Evolutionary conservation across 2,888 invertebrate species (phyloP).

Genomic region (Napeogenes inachia): DNA sequence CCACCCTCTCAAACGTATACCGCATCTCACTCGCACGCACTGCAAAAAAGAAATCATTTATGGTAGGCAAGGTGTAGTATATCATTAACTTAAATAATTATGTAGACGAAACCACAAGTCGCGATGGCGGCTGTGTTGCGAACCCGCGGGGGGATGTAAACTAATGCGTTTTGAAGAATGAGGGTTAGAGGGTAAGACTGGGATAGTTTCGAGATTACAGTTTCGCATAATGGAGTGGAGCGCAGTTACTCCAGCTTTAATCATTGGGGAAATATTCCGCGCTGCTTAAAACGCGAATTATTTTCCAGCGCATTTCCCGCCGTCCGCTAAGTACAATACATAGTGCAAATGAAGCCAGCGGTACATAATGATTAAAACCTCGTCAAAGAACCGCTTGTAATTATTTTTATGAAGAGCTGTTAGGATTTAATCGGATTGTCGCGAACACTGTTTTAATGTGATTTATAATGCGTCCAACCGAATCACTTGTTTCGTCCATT

Average conservation of each 20-base stretch:
- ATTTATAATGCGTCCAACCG: neutral
- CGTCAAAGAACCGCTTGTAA: slow-evolving; percentile 27
- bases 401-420: slow-evolving; percentile 24
- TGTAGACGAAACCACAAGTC: slow-evolving; percentile 45
- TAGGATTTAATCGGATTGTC: slow-evolving; percentile 25
- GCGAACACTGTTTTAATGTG: neutral
- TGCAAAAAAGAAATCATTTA: slow-evolving; percentile 64
- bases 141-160: slow-evolving; percentile 34
- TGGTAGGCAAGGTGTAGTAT: slow-evolving; percentile 64
- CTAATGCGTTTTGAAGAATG: slow-evolving; percentile 31
- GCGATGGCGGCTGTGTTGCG: slow-evolving; percentile 13
- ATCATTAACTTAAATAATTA: slow-evolving; percentile 76
- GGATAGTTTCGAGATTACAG: slow-evolving; percentile 70
- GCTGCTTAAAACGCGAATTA: slow-evolving; percentile 42
- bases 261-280: slow-evolving; percentile 70
- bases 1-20: slow-evolving; percentile 25
- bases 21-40: slow-evolving; percentile 40
- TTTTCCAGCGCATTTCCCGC: slow-evolving; percentile 36
- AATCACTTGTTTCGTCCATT: neutral
- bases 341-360: slow-evolving; percentile 26
- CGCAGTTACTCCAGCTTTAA: slow-evolving; percentile 56
- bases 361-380: slow-evolving; percentile 32
- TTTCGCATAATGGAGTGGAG: slow-evolving; percentile 64
- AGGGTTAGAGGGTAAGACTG: slow-evolving; percentile 25
- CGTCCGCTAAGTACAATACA: slow-evolving; percentile 25